Conservation (phyloP, 1,140 invertebrate species). For the Caenorhabditis remanei region DNA sequence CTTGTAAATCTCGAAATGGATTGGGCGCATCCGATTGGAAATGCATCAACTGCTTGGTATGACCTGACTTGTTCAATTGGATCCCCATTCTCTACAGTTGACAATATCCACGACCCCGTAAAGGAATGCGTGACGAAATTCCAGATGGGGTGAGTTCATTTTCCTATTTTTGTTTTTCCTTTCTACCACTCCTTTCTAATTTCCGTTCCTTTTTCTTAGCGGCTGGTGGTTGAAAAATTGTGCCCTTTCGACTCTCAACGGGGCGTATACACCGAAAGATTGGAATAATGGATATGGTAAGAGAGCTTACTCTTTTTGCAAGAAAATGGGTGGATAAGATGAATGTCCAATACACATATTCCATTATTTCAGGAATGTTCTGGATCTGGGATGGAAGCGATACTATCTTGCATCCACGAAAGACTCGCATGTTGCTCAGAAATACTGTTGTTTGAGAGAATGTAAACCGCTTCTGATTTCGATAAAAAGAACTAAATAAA, state of each 20-base stretch:
- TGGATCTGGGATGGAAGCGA: constrained; percentile 46
- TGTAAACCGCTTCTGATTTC: not conserved
- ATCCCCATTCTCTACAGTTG: constrained; percentile 57
- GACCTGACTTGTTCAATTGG: constrained; percentile 56
- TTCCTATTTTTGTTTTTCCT: constrained; percentile 4
- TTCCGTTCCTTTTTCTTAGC: constrained; percentile 51
- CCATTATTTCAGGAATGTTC: constrained; percentile 51
- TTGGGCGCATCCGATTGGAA: constrained; percentile 81
- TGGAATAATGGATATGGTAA: constrained; percentile 61
- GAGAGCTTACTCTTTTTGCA: constrained; percentile 2
- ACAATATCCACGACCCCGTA: constrained; percentile 51
- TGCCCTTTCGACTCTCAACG: constrained; percentile 58
- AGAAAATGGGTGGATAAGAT: not conserved
- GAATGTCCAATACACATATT: no score
- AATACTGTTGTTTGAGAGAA: not conserved
- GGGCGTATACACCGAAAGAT: constrained; percentile 56
- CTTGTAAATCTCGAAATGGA: constrained; percentile 82
- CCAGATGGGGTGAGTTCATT: constrained; percentile 57
- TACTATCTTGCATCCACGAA: constrained; percentile 27
- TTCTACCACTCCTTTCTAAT: not conserved
- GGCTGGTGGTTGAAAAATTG: constrained; percentile 61
- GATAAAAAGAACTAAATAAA: not conserved
- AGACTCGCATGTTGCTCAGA: constrained; percentile 49
- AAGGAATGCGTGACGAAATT: constrained; percentile 56
- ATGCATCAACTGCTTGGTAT: constrained; percentile 59